Percentiles rank a stretch among this genome's conserved stretches.
Evolutionary conservation across 2,113 vertebrate genomes (phyloP).

Genomic region (Gambusia affinis): DNA sequence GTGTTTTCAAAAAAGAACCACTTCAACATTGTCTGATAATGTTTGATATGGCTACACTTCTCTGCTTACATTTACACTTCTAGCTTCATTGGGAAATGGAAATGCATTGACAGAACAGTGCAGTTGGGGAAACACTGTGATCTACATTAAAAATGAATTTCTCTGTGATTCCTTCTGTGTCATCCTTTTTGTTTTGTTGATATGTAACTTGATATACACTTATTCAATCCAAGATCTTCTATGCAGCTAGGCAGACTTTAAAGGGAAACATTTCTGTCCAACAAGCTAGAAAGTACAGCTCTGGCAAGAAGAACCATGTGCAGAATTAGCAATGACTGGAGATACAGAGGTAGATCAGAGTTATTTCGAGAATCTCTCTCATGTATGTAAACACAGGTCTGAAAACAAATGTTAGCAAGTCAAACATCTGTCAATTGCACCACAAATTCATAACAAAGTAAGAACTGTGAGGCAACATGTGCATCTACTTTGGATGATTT

Average conservation of each 20-base stretch:
- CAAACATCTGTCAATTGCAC: conserved; percentile 20
- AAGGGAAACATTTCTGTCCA: conserved; percentile 4
- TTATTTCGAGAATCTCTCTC: conserved; percentile 20
- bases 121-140: not conserved
- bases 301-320: conserved; percentile 21
- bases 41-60: not conserved
- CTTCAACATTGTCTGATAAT: not conserved
- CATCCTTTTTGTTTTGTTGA: conserved; percentile 5
- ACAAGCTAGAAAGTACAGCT: conserved; percentile 22
- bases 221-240: not conserved
- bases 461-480: conserved; percentile 21
- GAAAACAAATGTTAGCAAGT: conserved; percentile 17
- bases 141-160: not conserved
- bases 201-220: conserved; percentile 21
- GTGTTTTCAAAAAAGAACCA: not conserved
- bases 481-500: conserved; percentile 31
- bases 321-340: conserved; percentile 6
- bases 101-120: not conserved
- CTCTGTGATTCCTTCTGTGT: not conserved
- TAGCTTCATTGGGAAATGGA: not conserved
- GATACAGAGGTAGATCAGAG: conserved; percentile 41
- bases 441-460: conserved; percentile 16
- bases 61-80: not conserved
- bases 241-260: conserved; percentile 11
- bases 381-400: conserved; percentile 19